Evolutionary conservation across 2,113 vertebrate species (phyloP).

Genomic region (Oncorhynchus kisutch): DNA sequence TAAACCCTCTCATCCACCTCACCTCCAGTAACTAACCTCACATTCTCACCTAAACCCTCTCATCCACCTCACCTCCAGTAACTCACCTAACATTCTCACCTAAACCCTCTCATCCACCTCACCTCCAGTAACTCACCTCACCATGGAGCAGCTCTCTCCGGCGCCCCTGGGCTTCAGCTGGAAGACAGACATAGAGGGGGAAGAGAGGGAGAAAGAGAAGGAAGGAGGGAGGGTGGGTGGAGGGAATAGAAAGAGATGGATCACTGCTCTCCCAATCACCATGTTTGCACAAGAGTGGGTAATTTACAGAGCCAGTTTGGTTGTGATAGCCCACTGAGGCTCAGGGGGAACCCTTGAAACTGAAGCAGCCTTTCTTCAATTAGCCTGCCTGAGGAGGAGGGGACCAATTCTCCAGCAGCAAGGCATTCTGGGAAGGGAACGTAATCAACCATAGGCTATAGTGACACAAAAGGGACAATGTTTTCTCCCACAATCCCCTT

Average conservation of each 20-base stretch:
- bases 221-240: slow-evolving; percentile 7
- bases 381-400: slow-evolving; percentile 21
- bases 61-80: background rate
- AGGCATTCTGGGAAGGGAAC: slow-evolving; percentile 51
- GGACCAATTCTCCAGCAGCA: slow-evolving; percentile 24
- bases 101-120: background rate
- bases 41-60: too few relatives aligned
- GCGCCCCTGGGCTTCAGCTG: slow-evolving; percentile 87
- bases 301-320: slow-evolving; percentile 37
- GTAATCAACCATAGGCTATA: slow-evolving; percentile 47
- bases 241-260: slow-evolving; percentile 12
- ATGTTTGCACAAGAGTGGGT: slow-evolving; percentile 42
- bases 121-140: slow-evolving; percentile 74
- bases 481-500: slow-evolving; percentile 37
- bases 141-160: slow-evolving; percentile 86
- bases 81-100: too few relatives aligned
- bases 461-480: slow-evolving; percentile 55
- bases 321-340: slow-evolving; percentile 30
- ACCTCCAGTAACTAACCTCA: background rate
- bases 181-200: slow-evolving; percentile 24
- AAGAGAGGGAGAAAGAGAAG: background rate
- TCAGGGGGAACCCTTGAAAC: slow-evolving; percentile 34
- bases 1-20: background rate
- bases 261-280: slow-evolving; percentile 33
- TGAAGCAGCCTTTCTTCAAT: slow-evolving; percentile 51